Percentiles rank a stretch among this genome's conserved stretches.
Conservation (phyloP, 2,797 vertebrate species). For the Oceanodroma leucorhoa region DNA sequence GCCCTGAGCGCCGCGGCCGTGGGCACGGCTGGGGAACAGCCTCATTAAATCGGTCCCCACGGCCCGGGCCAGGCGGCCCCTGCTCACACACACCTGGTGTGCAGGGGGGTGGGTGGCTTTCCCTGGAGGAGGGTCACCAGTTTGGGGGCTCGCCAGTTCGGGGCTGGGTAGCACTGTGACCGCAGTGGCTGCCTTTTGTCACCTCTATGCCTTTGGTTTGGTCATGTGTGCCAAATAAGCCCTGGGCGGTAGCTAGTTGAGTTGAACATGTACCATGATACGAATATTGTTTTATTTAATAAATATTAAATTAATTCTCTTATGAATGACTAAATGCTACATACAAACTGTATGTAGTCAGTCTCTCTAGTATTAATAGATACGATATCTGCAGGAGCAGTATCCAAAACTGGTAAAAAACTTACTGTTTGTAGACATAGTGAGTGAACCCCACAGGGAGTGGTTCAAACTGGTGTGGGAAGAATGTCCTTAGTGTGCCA, state of each 20-base stretch:
- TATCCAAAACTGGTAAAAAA: neutral
- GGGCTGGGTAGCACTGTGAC: neutral
- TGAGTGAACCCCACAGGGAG: neutral
- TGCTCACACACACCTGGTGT: neutral
- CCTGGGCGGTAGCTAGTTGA: neutral
- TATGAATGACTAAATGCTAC: neutral
- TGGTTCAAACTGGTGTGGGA: neutral
- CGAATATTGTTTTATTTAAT: neutral
- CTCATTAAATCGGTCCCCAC: rapidly evolving
- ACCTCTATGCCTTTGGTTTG: neutral
- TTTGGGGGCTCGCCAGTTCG: rapidly evolving
- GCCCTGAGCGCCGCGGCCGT: neutral
- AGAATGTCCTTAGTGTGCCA: neutral
- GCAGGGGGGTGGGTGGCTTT: neutral
- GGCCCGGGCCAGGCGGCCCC: neutral
- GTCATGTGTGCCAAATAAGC: neutral
- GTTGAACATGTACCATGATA: neutral
- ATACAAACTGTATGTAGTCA: rapidly evolving
- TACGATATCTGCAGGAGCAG: neutral
- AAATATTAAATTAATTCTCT: neutral
- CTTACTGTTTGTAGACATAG: rapidly evolving
- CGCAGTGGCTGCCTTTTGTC: neutral
- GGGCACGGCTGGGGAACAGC: neutral
- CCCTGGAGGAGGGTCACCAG: neutral
- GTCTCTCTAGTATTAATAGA: neutral